Evolutionary conservation across 2,888 invertebrate genomes (phyloP).

Genomic region (Drosophila histrio): DNA sequence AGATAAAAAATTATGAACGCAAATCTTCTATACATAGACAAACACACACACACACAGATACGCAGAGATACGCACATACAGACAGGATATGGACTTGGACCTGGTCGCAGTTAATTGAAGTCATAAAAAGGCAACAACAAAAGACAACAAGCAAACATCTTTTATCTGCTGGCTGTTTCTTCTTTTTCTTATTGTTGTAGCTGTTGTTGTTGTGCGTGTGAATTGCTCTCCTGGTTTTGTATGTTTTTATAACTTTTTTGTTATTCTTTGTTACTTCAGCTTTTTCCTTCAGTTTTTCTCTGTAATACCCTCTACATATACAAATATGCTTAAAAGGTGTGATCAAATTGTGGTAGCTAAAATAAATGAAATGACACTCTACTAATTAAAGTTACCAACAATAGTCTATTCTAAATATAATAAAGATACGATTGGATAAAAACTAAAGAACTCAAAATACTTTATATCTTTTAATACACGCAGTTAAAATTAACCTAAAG

Average conservation of each 20-base stretch:
- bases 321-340: not conserved
- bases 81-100: conserved; percentile 40
- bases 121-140: conserved; percentile 71
- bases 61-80: conserved; percentile 9
- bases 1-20: conserved; percentile 79
- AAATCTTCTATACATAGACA: conserved; percentile 56
- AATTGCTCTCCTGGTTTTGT: conserved; percentile 68
- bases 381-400: no score
- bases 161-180: conserved; percentile 56
- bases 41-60: conserved; percentile 38
- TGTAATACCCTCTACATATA: conserved; percentile 38
- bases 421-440: no score
- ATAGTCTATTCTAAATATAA: no score
- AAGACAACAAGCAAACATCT: conserved; percentile 59
- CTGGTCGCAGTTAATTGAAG: conserved; percentile 74
- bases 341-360: no score
- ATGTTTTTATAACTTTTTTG: conserved; percentile 55
- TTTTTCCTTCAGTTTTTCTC: conserved; percentile 16
- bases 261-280: conserved; percentile 32
- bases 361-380: no score
- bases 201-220: conserved; percentile 66
- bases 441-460: no score
- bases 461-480: no score
- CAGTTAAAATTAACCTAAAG: no score
- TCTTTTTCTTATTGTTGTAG: conserved; percentile 14